These are phyloP conservation scores for Labeo rohita DNA, from an alignment of 2,113 vertebrate genomes.

Conservation along the genomic window DNA sequence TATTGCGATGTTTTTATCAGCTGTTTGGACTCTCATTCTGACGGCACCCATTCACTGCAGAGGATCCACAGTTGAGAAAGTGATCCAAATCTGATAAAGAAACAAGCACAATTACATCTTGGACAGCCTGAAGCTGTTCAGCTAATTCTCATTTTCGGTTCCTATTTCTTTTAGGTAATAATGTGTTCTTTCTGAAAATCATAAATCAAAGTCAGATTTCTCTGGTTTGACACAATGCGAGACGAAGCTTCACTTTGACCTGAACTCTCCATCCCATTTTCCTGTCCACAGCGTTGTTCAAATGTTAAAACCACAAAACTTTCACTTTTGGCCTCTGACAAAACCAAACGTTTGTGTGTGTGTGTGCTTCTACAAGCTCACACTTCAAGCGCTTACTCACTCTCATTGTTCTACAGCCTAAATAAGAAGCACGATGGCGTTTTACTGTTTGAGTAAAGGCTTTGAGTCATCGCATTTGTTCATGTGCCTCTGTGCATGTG, in stretches of 20 bases:
- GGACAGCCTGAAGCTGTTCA: neutral
- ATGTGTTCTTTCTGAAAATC: neutral
- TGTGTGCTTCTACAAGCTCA: neutral
- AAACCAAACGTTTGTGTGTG: slow-evolving; percentile 28
- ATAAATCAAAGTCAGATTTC: neutral
- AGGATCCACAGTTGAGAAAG: no score
- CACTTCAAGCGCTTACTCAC: neutral
- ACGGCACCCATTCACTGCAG: no score
- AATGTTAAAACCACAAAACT: slow-evolving; percentile 46
- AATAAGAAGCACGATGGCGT: neutral
- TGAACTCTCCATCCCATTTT: slow-evolving; percentile 14
- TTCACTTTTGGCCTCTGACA: slow-evolving; percentile 52
- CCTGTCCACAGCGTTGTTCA: slow-evolving; percentile 40
- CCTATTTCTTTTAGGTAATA: neutral
- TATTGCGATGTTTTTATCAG: no score
- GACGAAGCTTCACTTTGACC: neutral
- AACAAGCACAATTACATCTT: neutral
- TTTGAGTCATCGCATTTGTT: slow-evolving; percentile 38
- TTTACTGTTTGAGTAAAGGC: slow-evolving; percentile 24
- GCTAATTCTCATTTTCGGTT: neutral
- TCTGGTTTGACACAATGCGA: neutral
- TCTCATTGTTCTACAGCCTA: neutral
- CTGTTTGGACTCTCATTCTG: no score
- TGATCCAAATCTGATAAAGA: no score
- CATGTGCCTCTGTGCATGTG: slow-evolving; percentile 44